Evolutionary conservation across 2,888 invertebrate genomes (phyloP).

Genomic region (Eupithecia vulgata): DNA sequence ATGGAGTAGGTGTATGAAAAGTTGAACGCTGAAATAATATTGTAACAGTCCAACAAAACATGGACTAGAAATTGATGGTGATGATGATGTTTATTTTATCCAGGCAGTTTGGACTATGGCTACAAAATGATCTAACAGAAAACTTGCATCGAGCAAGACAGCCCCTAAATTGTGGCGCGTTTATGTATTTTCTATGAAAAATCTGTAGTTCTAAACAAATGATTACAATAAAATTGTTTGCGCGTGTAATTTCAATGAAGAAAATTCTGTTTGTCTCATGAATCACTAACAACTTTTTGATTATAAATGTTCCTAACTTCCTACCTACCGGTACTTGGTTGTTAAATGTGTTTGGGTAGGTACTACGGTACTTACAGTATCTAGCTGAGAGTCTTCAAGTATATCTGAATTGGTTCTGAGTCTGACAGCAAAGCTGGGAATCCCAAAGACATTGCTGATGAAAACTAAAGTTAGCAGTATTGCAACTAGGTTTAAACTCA

Average conservation of each 20-base stretch:
- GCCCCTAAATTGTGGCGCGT: neutral
- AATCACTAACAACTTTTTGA: neutral
- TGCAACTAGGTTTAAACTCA: conserved; percentile 12
- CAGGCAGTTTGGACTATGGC: neutral
- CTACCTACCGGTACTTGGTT: too few relatives aligned
- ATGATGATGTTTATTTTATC: neutral
- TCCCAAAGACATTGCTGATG: conserved; percentile 6
- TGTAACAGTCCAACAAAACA: too few relatives aligned
- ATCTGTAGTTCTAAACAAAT: neutral
- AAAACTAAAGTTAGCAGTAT: conserved; percentile 1
- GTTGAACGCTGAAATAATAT: too few relatives aligned
- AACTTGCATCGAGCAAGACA: neutral
- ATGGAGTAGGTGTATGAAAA: too few relatives aligned
- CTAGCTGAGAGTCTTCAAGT: conserved; percentile 70
- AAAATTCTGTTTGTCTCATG: neutral
- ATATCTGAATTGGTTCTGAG: conserved; percentile 54
- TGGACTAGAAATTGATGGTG: neutral
- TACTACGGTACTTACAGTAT: conserved; percentile 61
- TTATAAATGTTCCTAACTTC: neutral
- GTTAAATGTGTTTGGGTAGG: too few relatives aligned
- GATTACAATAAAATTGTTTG: too few relatives aligned
- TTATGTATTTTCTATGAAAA: neutral
- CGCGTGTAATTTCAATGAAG: neutral
- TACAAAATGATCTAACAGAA: neutral
- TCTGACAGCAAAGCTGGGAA: neutral